Percentiles rank a stretch among this genome's conserved stretches.
phyloP scores from a whole-genome alignment of 92 coral and sea anemone genomes.

The Galaxea fascicularis region DNA sequence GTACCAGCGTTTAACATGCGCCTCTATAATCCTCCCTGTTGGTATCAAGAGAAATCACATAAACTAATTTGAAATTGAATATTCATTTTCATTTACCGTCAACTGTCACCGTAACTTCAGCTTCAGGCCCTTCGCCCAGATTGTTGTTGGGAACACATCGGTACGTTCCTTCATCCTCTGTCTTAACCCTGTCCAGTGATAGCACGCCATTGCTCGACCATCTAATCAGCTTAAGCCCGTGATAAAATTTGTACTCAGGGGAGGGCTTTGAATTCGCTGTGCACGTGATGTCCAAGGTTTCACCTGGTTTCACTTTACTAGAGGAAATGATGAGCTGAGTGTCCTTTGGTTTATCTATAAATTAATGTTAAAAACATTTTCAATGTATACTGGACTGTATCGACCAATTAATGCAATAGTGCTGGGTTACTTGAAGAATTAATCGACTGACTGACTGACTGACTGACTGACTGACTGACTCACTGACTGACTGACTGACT shows the following conservation, averaged over 20 bases:
- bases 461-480: neutral
- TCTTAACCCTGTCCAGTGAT: conserved; percentile 24
- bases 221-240: conserved; percentile 37
- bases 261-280: conserved; percentile 64
- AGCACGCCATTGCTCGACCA: conserved; percentile 52
- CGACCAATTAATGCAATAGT: no score
- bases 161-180: conserved; percentile 51
- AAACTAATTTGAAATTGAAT: no score
- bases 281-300: conserved; percentile 42
- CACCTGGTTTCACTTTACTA: conserved; percentile 13
- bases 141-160: conserved; percentile 62
- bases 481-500: neutral
- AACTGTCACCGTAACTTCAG: conserved; percentile 37
- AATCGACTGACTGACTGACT: neutral
- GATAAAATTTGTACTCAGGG: conserved; percentile 55
- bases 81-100: conserved; percentile 23
- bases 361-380: neutral
- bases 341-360: conserved; percentile 35
- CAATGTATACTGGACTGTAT: no score
- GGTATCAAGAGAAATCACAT: neutral
- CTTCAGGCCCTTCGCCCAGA: conserved; percentile 56
- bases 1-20: neutral
- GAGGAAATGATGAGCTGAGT: conserved; percentile 19
- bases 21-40: neutral
- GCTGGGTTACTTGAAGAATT: neutral